Conservation (phyloP, 2,113 vertebrate genomes). For the Hemicordylus capensis region DNA sequence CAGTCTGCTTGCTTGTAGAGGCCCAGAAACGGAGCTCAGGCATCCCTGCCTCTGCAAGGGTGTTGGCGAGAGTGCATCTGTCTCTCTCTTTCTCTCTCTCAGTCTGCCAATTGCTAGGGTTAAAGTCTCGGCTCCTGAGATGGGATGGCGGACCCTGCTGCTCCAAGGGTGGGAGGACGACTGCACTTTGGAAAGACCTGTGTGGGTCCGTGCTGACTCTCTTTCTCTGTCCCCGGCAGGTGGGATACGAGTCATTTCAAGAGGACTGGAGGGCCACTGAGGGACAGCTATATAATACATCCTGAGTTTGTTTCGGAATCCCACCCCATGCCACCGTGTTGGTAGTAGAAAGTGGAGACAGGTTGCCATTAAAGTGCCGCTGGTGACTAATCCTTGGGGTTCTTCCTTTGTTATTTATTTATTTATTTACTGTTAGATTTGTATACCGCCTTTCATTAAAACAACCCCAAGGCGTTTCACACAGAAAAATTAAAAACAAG, state of each 20-base stretch:
- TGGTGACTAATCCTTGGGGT: not conserved
- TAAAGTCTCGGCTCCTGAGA: not conserved
- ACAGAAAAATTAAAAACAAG: no score
- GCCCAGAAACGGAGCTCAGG: no score
- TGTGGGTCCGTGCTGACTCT: not conserved
- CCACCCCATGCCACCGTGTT: not conserved
- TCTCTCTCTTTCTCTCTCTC: no score
- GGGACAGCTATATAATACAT: conserved; percentile 62
- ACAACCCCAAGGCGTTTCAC: no score
- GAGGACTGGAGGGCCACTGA: conserved; percentile 46
- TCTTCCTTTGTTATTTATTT: not conserved
- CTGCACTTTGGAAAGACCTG: no score
- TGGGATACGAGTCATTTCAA: conserved; percentile 71
- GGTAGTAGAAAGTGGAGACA: conserved; percentile 41
- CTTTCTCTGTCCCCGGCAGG: conserved; percentile 51
- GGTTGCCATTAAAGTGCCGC: conserved; percentile 26
- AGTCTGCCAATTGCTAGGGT: no score
- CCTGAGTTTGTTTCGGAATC: conserved; percentile 64
- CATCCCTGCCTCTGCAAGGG: no score
- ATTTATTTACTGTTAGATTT: no score
- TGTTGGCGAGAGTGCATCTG: no score
- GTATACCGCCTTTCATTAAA: no score
- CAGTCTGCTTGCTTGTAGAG: no score
- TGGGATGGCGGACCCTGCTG: not conserved
- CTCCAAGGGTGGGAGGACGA: not conserved